Evolutionary conservation across 1,140 invertebrate genomes (phyloP), one percentile per base, ranked within the genome.

Genomic region (Diorhabda elongata): DNA sequence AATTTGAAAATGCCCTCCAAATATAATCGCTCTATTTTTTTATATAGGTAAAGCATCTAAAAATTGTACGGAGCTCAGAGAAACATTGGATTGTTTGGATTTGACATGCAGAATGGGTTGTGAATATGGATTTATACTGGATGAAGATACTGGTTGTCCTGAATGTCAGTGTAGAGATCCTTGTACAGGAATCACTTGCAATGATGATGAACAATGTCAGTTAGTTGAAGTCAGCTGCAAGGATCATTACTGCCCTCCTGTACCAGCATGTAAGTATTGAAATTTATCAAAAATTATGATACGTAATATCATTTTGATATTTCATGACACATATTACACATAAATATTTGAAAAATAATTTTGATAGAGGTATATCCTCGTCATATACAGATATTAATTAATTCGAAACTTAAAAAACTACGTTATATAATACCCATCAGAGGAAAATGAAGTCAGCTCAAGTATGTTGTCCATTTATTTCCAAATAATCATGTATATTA

Each of bases 181-280:
- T 0, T 95, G 93, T 77, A 83, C 86, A 58, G 84, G 85, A 3
- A 84, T 91, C 0, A 78, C 74, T 0, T 94, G 92, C 69, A 80
- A 78, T 0, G 72, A 82, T 0, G 86, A 86, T 42, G 85, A 91
- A 69, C 84, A 88, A 43, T 94, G 92, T 75, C 88, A 90, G 44
- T 86, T 93, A 75, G 90, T 93, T 0, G 91, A 94, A 69, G 91
- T 93, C 0, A 91, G 91, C 64, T 94, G 92, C 66, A 86, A 89
- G 60, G 89, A 89, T 42, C 88, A 91, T 59, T 90, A 92, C 73
- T 95, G 92, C 78, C 91, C 92, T 0, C 87, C 91, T 3, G 90
- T 94, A 56, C 92, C 92, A 44, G 91, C 90, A 0, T 95, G 92
- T 87, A 76, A 85, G 84, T 83, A 65, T 43, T 9, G 7, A 44